Conservation (phyloP, 2,113 vertebrate species). For the Anhinga anhinga region DNA sequence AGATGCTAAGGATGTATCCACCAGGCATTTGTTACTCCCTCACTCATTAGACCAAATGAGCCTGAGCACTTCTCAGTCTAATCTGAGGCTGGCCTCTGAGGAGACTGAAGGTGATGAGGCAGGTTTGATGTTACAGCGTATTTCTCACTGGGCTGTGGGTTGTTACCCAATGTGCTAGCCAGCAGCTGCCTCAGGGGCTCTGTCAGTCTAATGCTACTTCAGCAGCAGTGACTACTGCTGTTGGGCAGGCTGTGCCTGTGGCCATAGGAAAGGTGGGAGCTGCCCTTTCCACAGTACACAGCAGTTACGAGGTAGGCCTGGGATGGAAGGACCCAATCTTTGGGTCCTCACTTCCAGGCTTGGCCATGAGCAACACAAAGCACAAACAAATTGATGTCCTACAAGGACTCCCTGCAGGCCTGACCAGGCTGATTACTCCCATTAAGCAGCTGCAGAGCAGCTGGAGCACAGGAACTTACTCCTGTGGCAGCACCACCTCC, state of each 20-base stretch:
- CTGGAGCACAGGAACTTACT: neutral
- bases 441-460: neutral
- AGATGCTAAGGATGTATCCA: neutral
- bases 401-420: neutral
- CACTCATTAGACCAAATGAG: neutral
- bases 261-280: neutral
- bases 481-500: neutral
- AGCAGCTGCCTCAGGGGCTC: neutral
- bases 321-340: neutral
- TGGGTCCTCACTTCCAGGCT: neutral
- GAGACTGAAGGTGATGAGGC: neutral
- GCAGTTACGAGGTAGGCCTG: neutral
- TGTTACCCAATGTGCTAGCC: neutral
- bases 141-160: neutral
- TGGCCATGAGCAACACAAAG: neutral
- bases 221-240: neutral
- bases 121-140: neutral
- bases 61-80: neutral
- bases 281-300: neutral
- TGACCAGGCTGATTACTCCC: neutral
- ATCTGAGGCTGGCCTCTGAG: neutral
- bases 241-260: neutral
- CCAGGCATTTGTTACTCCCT: neutral
- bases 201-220: neutral
- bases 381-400: neutral